A percentile compares a stretch with the other conserved stretches of the same genome.
Conservation (phyloP, 2,888 invertebrate genomes). For the Carterocephalus palaemon region DNA sequence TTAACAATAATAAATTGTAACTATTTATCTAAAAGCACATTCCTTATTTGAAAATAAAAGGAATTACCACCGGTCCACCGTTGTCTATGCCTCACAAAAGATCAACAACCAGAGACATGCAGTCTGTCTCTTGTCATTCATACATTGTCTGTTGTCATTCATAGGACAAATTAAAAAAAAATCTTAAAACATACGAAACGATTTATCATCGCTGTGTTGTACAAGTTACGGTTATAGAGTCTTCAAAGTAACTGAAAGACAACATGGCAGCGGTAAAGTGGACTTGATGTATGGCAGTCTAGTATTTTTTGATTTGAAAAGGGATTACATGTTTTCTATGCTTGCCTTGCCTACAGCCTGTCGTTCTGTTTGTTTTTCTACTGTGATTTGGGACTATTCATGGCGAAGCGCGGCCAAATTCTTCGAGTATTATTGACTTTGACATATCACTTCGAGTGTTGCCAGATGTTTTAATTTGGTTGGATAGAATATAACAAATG, state of each 20-base stretch:
- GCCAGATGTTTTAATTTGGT: conserved; percentile 11
- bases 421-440: conserved; percentile 19
- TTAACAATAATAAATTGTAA: conserved; percentile 12
- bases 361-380: conserved; percentile 35
- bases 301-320: conserved; percentile 52
- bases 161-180: conserved; percentile 20
- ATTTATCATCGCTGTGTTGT: conserved; percentile 43
- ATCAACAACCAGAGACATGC: conserved; percentile 28
- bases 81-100: conserved; percentile 30
- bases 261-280: conserved; percentile 42
- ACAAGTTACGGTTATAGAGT: conserved; percentile 13
- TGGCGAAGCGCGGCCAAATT: conserved; percentile 23
- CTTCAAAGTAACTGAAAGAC: conserved; percentile 15
- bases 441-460: conserved; percentile 17
- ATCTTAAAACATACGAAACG: conserved; percentile 32
- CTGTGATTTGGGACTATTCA: conserved; percentile 30
- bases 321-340: conserved; percentile 44
- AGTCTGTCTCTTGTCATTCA: conserved; percentile 27
- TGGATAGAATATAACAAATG: too few relatives aligned
- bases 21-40: conserved; percentile 33
- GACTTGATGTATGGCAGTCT: conserved; percentile 43
- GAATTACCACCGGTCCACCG: conserved; percentile 37
- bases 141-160: conserved; percentile 11
- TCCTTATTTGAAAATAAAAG: conserved; percentile 46
- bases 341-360: conserved; percentile 40